Percentiles rank a stretch among this genome's conserved stretches.
phyloP scores from a whole-genome alignment of 2,113 vertebrate genomes.

The Silurus meridionalis region DNA sequence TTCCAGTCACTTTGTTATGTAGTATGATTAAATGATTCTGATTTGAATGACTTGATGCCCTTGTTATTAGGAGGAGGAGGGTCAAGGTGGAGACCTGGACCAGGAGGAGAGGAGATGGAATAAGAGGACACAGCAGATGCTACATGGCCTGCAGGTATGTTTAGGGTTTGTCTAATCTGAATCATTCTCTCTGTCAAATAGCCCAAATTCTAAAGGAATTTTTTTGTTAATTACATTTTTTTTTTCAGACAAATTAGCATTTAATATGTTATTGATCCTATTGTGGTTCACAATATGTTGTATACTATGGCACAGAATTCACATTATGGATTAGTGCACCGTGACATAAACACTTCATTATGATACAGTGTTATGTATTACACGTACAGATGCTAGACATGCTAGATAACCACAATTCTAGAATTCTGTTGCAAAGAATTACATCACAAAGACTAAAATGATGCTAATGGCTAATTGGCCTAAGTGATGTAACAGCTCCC shows the following conservation, averaged over 20 bases:
- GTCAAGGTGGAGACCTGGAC: conserved; percentile 91
- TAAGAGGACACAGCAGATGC: conserved; percentile 99
- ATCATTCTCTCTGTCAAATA: background rate
- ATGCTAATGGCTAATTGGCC: no score
- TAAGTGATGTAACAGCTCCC: no score
- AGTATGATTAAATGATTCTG: background rate
- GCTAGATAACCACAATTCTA: no score
- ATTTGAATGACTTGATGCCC: background rate
- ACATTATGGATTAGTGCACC: background rate
- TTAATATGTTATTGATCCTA: background rate
- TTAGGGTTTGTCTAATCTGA: background rate
- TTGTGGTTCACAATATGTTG: background rate
- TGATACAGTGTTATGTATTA: no score
- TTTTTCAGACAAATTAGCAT: background rate
- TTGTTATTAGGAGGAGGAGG: conserved; percentile 85
- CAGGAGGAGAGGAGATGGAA: conserved; percentile 98
- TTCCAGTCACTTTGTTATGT: background rate
- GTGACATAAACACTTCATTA: background rate
- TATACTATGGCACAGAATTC: background rate
- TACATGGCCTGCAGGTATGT: conserved; percentile 93
- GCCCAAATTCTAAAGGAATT: background rate
- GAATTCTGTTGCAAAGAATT: no score
- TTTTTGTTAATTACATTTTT: no score
- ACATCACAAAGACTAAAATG: no score
- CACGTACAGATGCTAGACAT: no score